A percentile compares a stretch with the other conserved stretches of the same genome.
These are phyloP conservation scores for Drosophila triauraria DNA, from an alignment of 1,140 invertebrate genomes.

Conservation along the genomic window DNA sequence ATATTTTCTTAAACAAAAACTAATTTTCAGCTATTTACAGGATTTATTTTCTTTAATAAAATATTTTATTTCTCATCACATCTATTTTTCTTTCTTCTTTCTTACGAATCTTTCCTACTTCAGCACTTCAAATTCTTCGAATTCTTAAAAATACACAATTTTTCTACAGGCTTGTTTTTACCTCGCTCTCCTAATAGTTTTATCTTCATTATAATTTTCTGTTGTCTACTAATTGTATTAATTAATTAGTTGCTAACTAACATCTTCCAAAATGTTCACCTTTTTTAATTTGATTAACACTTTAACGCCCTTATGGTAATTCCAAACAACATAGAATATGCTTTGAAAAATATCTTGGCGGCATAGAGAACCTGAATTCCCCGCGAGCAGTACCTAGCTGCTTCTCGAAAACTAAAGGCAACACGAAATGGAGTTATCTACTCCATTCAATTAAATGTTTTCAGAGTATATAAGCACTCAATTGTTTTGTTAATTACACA, in stretches of 20 bases:
- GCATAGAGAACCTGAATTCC: too few species aligned
- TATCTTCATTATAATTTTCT: background rate
- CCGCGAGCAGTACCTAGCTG: background rate
- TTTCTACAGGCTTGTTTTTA: background rate
- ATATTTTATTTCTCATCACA: background rate
- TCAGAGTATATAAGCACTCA: background rate
- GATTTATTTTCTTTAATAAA: background rate
- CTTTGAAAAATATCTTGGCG: too few species aligned
- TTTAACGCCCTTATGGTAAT: background rate
- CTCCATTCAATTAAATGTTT: background rate
- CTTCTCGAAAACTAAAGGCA: background rate
- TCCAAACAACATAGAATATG: too few species aligned
- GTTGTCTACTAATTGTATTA: background rate
- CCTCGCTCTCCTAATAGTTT: background rate
- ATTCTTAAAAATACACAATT: too few species aligned
- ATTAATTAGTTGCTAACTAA: background rate
- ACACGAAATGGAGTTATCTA: background rate
- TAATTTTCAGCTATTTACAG: background rate
- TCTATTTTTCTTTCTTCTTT: background rate
- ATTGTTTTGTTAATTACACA: slow-evolving; percentile 9
- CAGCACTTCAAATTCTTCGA: background rate
- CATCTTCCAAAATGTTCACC: background rate
- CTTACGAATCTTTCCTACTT: background rate
- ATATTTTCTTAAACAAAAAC: background rate
- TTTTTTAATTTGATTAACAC: background rate